phyloP scores from a whole-genome alignment of 2,113 vertebrate genomes.

The Aepyceros melampus region DNA sequence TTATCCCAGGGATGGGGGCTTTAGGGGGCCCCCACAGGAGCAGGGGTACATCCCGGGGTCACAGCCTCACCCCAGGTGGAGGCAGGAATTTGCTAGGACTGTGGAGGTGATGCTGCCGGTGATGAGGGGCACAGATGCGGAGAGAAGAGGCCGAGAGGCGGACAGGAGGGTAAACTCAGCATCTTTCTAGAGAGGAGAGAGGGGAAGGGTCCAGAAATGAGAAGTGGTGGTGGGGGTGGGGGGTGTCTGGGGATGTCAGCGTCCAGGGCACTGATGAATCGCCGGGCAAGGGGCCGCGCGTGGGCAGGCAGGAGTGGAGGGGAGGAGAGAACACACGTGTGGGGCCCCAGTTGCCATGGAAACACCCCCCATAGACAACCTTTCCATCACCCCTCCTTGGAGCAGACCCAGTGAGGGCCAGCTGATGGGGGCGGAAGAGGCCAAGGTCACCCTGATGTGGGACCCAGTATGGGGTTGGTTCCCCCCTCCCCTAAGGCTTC shows the following conservation, averaged over 20 bases:
- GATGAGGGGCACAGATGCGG: neutral
- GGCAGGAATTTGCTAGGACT: neutral
- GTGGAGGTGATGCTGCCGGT: neutral
- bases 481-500: neutral
- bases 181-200: neutral
- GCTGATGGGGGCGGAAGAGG: neutral
- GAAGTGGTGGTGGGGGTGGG: neutral
- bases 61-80: neutral
- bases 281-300: neutral
- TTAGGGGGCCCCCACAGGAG: neutral
- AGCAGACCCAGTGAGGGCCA: neutral
- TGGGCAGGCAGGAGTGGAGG: conserved; percentile 9
- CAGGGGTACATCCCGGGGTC: neutral
- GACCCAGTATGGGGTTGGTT: neutral
- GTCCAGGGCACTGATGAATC: neutral
- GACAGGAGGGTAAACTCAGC: neutral
- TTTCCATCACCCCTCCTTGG: neutral
- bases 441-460: conserved; percentile 63
- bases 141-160: neutral
- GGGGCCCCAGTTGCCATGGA: conserved; percentile 63
- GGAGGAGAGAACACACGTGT: conserved; percentile 12
- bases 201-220: neutral
- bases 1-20: neutral
- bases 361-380: conserved; percentile 49
- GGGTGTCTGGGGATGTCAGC: neutral